phyloP scores from a whole-genome alignment of 2,888 invertebrate genomes.

The Pollenia labialis region DNA sequence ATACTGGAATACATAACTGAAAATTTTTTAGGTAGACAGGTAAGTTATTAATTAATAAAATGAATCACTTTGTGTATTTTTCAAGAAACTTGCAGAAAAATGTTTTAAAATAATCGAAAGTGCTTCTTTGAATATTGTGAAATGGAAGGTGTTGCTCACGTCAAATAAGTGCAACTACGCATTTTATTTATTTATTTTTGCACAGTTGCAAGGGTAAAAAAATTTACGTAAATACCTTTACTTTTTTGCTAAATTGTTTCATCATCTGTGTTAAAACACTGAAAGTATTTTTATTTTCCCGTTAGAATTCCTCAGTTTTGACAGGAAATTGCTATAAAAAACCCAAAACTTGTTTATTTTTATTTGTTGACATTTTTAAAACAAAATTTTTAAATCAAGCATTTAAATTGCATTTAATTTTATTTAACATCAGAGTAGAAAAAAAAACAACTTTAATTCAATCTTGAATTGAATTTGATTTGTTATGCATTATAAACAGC shows the following conservation, averaged over 20 bases:
- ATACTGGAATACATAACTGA: too few species aligned
- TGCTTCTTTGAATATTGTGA: too few species aligned
- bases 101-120: too few species aligned
- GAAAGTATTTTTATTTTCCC: background rate
- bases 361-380: background rate
- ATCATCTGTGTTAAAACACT: background rate
- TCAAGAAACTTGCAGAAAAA: too few species aligned
- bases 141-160: too few species aligned
- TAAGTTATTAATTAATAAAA: too few species aligned
- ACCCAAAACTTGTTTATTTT: background rate
- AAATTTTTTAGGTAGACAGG: too few species aligned
- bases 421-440: constrained; percentile 11
- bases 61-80: too few species aligned
- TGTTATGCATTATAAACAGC: constrained; percentile 62
- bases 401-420: constrained; percentile 35
- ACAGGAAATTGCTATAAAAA: constrained; percentile 26
- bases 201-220: too few species aligned
- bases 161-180: too few species aligned
- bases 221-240: too few species aligned
- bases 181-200: too few species aligned
- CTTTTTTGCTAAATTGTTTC: background rate
- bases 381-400: constrained; percentile 25
- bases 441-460: constrained; percentile 37
- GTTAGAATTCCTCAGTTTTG: background rate
- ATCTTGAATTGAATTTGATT: constrained; percentile 57